Evolutionary conservation across 1,140 invertebrate genomes (phyloP).

Genomic region (Dendroctonus ponderosae): DNA sequence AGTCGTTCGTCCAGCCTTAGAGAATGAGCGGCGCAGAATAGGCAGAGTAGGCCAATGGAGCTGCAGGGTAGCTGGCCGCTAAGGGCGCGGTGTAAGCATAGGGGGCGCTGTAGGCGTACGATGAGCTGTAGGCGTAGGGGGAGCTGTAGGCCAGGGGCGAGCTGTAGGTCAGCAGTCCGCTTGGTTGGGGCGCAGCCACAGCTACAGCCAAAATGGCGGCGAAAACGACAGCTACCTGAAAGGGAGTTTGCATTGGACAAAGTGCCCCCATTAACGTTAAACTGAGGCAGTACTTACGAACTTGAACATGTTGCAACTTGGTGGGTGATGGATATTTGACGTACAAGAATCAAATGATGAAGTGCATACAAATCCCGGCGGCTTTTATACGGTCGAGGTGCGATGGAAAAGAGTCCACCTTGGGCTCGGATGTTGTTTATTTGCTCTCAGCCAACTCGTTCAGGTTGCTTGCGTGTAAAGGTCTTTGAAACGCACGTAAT

Average conservation of each 20-base stretch:
- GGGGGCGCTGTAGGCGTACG: slow-evolving; percentile 4
- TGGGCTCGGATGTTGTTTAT: no score
- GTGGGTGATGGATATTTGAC: background rate
- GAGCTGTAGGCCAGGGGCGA: background rate
- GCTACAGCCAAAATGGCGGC: slow-evolving; percentile 15
- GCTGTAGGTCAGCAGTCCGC: background rate
- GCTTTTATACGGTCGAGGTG: slow-evolving; percentile 12
- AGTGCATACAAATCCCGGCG: background rate
- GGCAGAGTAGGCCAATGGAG: slow-evolving; percentile 5
- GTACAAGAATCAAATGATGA: slow-evolving; percentile 9
- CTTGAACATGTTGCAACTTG: slow-evolving; percentile 11
- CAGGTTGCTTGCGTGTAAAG: no score
- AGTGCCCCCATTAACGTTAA: no score
- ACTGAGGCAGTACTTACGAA: slow-evolving; percentile 7
- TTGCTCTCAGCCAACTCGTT: no score
- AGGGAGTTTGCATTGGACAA: background rate
- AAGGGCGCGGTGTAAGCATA: background rate
- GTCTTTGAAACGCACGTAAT: no score
- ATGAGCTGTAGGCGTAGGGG: slow-evolving; percentile 9
- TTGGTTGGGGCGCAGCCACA: background rate
- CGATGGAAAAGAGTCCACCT: slow-evolving; percentile 12
- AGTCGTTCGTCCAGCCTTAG: slow-evolving; percentile 4
- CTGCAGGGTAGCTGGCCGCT: no score
- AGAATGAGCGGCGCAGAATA: background rate
- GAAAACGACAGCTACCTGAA: slow-evolving; percentile 20